Evolutionary conservation across 2,797 vertebrate species (phyloP), one percentile per base, ranked within the genome.

Genomic region (Threskiornis aethiopicus): DNA sequence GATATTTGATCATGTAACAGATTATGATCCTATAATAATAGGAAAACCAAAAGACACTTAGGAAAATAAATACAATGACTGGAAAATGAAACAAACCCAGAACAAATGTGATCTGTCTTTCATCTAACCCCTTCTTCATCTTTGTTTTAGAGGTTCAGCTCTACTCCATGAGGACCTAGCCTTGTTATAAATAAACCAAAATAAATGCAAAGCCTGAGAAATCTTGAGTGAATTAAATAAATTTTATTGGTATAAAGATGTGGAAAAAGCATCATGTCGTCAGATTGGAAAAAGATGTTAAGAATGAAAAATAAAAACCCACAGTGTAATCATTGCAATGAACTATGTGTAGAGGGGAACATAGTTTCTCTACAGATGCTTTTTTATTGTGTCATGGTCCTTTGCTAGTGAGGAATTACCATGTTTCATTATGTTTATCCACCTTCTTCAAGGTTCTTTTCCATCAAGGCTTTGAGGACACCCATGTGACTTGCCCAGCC

Each of bases 401-500:
- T 70, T 55, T 59, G 21, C 16, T 44, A 28, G 12, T 10, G 11
- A 57, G 24, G 13, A 58, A 37, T 58, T 41, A 14, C 1, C 7
- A 13, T 19, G 11, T 66, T 79, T 71, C 13, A 12, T 26, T 61
- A 18, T 10, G 10, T 49, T 28, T 65, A 46, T 17, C 31, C 17
- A 31, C 8, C 10, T 66, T 66, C 16, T 42, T 35, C 21, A n/a
- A 65, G 5, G 8, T 33, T 65, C 12, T 35, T 65, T 69, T 69
- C 41, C 41, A 41, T 62, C 17, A 25, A 7, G 22, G 10, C 41
- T 77, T 55, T 37, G 65, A 6, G 4, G 35, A 55, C 65, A 87
- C 16, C 7, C 10, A 2, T 4, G 31, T 14, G 11, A 9, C 16
- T 80, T 64, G 13, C 11, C 16, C 0, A 0, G 37, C 6, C 3